phyloP scores from a whole-genome alignment of 2,888 invertebrate species.

The Galerucella calmariensis region DNA sequence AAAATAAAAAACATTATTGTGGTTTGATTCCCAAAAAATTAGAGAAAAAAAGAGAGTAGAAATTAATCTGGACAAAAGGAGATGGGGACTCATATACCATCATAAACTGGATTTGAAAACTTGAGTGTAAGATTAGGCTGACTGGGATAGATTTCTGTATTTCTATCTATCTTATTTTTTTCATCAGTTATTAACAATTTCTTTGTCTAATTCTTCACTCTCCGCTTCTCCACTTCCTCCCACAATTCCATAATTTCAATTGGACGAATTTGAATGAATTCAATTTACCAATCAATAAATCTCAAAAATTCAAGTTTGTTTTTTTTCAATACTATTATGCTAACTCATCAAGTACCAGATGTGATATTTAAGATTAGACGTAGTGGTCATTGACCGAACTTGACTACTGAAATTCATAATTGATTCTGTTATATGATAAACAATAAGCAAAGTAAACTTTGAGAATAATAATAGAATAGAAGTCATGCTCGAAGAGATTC shows the following conservation, averaged over 20 bases:
- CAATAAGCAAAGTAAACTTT: not conserved
- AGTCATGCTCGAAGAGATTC: not conserved
- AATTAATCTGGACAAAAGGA: too few species aligned
- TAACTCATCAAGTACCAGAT: conserved; percentile 1
- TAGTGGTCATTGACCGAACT: conserved; percentile 4
- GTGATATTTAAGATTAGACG: not conserved
- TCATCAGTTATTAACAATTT: too few species aligned
- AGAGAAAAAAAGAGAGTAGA: too few species aligned
- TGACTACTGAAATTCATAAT: conserved; percentile 10
- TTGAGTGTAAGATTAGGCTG: too few species aligned
- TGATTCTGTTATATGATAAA: conserved; percentile 7
- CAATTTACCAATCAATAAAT: not conserved
- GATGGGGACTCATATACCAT: too few species aligned
- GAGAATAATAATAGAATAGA: not conserved
- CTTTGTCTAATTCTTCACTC: too few species aligned
- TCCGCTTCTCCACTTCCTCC: not conserved
- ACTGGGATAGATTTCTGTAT: too few species aligned
- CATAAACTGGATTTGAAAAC: too few species aligned
- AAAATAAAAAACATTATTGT: too few species aligned
- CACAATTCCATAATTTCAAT: not conserved
- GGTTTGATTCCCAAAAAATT: too few species aligned
- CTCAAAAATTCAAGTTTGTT: not conserved
- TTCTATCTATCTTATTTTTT: too few species aligned
- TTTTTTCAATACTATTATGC: conserved; percentile 1
- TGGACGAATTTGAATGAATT: not conserved